Base-by-base conservation (phyloP, 2,113 vertebrate genomes). In the Boleophthalmus pectinirostris region DNA sequence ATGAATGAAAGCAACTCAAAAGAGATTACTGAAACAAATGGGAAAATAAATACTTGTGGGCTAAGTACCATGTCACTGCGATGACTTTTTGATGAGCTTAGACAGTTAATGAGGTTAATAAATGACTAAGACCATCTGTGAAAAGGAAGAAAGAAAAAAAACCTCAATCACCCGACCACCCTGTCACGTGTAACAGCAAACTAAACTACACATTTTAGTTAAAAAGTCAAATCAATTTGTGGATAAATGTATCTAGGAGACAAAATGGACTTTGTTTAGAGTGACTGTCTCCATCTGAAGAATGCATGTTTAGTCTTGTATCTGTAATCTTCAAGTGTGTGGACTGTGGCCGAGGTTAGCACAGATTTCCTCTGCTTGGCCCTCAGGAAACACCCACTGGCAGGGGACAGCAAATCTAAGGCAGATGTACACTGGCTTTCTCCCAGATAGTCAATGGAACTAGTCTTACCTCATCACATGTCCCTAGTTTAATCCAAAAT, bases 401-500 rank as follows among this genome's bases (percentile, higher is more conserved):
- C 75, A 82, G 68, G 84, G 69, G 76, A 79, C 74, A 72, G 79
- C 75, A 84, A 84, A 89, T 86, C 69, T 70, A 82, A 84, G 66
- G 83, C 88, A 88, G 85, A 88, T 87, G 73, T 73, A 77, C 3
- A 3, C 51, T 18, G 66, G 58, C 58, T 43, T 58, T 70, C 23
- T 16, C 35, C 46, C 38, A 15, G 11, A 66, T 38, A 43, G 10
- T 69, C 7, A 21, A n/a, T n/a, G n/a, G 53, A 53, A 49, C 24
- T 51, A 15, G 13, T 61, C 25, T 5, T 15, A 18, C 23, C 25
- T 35, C 61, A 61, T 33, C 15, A 18, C 29, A 3, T 18, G n/a
- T 9, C 20, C 11, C 20, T 9, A 21, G 20, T 21, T 54, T 54
- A n/a, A 21, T 21, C 20, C 5, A 51, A 18, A 21, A 54, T 9